Percentiles rank a stretch among this genome's conserved stretches.
Conservation (phyloP, 2,797 vertebrate genomes). For the Pyrocephalus nanus region DNA sequence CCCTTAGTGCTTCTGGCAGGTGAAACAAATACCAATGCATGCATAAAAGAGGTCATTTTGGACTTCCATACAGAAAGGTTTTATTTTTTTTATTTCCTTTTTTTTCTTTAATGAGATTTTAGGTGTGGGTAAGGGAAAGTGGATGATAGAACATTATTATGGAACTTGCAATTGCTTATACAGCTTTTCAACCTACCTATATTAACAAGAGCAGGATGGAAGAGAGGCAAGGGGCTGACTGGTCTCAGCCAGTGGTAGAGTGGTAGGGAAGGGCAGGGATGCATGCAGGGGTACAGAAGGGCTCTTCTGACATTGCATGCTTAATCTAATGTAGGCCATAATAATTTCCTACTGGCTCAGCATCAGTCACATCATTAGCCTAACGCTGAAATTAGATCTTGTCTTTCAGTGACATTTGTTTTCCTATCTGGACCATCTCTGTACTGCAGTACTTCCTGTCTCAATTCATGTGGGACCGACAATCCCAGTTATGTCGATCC, state of each 20-base stretch:
- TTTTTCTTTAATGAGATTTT: background rate
- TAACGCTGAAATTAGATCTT: conserved; percentile 35
- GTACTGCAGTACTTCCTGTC: conserved; percentile 20
- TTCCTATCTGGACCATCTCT: conserved; percentile 9
- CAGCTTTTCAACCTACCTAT: background rate
- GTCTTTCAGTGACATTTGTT: background rate
- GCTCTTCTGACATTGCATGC: background rate
- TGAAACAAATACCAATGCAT: background rate
- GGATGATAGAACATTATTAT: background rate
- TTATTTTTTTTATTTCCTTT: background rate
- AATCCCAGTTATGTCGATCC: conserved; percentile 25
- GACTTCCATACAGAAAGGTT: background rate
- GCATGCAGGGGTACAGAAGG: background rate
- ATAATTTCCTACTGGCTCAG: conserved; percentile 27
- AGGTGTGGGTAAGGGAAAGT: background rate
- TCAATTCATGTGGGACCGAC: conserved; percentile 25
- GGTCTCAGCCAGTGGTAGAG: background rate
- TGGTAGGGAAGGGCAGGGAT: background rate
- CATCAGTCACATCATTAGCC: conserved; percentile 1
- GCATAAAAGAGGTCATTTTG: background rate
- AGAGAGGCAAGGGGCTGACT: background rate
- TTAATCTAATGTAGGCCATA: background rate
- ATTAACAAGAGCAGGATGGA: background rate
- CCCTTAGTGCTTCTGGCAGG: background rate
- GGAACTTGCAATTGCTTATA: background rate